Percentiles rank a stretch among this genome's conserved stretches.
Evolutionary conservation across 2,113 vertebrate species (phyloP).

Genomic region (Embiotoca jacksoni): DNA sequence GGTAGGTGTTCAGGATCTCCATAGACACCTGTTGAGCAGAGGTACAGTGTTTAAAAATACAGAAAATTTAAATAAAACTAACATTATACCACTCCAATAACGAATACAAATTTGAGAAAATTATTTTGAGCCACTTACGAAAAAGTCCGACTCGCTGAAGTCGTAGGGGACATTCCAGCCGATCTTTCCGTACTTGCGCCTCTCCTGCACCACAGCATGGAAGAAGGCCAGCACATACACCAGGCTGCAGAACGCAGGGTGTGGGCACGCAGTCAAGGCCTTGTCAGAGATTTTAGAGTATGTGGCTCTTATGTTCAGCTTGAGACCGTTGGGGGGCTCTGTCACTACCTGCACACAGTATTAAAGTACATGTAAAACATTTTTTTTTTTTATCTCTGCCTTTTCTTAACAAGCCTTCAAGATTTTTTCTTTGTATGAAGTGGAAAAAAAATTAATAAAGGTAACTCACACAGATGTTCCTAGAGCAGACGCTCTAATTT

Average conservation of each 20-base stretch:
- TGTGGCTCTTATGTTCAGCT: conserved; percentile 94
- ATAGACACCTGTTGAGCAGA: conserved; percentile 91
- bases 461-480: not conserved
- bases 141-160: conserved; percentile 98
- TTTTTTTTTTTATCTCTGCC: not conserved
- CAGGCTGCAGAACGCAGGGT: conserved; percentile 90
- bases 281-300: conserved; percentile 91
- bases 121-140: conserved; percentile 75
- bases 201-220: conserved; percentile 96
- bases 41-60: not conserved
- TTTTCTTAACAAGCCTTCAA: too few species aligned
- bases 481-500: too few species aligned
- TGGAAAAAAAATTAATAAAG: not conserved
- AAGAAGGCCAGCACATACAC: conserved; percentile 95
- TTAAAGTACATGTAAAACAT: not conserved
- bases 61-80: not conserved
- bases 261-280: conserved; percentile 86
- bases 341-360: conserved; percentile 89
- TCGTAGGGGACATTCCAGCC: conserved; percentile 96
- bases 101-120: not conserved
- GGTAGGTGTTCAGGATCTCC: conserved; percentile 94
- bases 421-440: not conserved
- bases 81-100: not conserved
- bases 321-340: conserved; percentile 95
- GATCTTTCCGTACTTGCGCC: conserved; percentile 96